Conservation (phyloP, 2,113 vertebrate genomes). For the Oriolus oriolus region DNA sequence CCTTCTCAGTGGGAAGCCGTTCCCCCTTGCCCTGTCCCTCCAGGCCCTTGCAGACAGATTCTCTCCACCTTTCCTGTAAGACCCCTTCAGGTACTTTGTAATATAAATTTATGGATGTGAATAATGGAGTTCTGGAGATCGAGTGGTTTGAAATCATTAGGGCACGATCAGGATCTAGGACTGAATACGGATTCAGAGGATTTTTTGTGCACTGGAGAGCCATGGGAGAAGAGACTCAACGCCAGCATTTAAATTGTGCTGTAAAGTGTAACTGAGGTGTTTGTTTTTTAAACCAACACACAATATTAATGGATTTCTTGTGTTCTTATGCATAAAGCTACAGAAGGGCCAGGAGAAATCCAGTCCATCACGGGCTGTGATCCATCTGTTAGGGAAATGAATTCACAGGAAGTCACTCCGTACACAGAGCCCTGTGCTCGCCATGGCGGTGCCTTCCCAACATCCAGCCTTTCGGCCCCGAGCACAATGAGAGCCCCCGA, state of each 20-base stretch:
- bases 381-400: background rate
- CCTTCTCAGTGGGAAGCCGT: fast-evolving
- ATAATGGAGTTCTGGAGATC: background rate
- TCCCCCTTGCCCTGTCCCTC: background rate
- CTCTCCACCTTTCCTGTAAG: background rate
- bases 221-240: background rate
- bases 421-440: background rate
- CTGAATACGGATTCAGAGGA: background rate
- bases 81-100: background rate
- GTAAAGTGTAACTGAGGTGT: fast-evolving
- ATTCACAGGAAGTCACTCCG: background rate
- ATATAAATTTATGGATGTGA: fast-evolving
- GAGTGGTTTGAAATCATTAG: background rate
- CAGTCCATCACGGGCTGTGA: background rate
- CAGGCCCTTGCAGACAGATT: too few relatives aligned
- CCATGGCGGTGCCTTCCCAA: background rate
- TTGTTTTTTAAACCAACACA: background rate
- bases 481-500: background rate
- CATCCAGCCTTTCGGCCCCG: background rate
- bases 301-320: background rate
- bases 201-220: background rate
- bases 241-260: too few relatives aligned
- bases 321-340: background rate
- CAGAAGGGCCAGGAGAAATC: background rate
- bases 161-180: background rate